Percentiles rank a stretch among this genome's conserved stretches.
Conservation (phyloP, 2,113 vertebrate genomes). For the Empidonax traillii region DNA sequence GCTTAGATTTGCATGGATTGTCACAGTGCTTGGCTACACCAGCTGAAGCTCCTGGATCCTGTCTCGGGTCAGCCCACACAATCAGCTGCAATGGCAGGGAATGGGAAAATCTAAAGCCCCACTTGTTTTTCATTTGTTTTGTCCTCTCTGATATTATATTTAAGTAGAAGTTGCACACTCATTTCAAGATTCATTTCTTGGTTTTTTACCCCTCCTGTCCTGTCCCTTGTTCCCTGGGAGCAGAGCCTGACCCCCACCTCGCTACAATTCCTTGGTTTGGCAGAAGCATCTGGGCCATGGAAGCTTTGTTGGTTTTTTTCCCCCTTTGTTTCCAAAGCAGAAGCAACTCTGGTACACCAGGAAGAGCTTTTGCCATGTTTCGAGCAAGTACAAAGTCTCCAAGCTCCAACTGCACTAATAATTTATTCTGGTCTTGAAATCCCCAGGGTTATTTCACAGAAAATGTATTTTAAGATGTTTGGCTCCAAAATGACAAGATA, state of each 20-base stretch:
- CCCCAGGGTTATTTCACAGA: constrained; percentile 38
- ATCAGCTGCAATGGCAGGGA: background rate
- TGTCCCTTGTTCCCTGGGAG: background rate
- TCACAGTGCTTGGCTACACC: background rate
- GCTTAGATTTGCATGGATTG: background rate
- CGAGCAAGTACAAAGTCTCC: background rate
- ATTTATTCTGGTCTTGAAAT: constrained; percentile 56
- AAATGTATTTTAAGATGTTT: constrained; percentile 58
- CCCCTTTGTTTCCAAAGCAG: background rate
- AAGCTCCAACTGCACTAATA: constrained; percentile 39
- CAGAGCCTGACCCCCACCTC: background rate
- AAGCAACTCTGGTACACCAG: background rate
- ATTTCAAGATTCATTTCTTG: background rate
- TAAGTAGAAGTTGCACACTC: background rate
- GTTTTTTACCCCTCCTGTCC: background rate
- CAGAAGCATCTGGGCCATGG: background rate
- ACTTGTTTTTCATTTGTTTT: background rate
- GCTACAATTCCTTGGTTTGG: background rate
- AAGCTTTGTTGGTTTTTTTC: no score
- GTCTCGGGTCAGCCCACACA: background rate
- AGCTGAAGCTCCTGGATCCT: background rate
- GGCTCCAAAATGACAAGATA: constrained; percentile 41
- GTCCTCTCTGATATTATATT: background rate
- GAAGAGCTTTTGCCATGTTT: background rate
- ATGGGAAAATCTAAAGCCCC: background rate